phyloP scores from a whole-genome alignment of 2,888 invertebrate genomes.

The Ectropis crepuscularia region DNA sequence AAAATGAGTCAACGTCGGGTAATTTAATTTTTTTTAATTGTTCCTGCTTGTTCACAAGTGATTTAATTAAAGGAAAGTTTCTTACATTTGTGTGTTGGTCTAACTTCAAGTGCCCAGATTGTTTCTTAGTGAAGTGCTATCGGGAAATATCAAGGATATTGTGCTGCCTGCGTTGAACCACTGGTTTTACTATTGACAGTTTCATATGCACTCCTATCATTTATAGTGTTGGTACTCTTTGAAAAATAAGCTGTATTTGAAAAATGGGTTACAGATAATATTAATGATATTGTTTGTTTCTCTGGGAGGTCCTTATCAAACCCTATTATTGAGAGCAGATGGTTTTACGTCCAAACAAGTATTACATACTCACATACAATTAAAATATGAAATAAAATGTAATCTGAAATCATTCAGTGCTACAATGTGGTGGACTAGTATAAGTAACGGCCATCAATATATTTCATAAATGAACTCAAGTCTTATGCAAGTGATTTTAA shows the following conservation, averaged over 20 bases:
- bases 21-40: constrained; percentile 51
- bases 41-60: constrained; percentile 26
- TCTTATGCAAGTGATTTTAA: too few species aligned
- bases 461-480: too few species aligned
- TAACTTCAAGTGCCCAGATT: too few species aligned
- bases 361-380: neutral
- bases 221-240: neutral
- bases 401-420: too few species aligned
- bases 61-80: constrained; percentile 33
- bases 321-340: neutral
- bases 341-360: neutral
- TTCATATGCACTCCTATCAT: neutral
- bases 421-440: too few species aligned
- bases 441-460: too few species aligned
- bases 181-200: too few species aligned
- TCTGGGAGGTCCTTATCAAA: constrained; percentile 1
- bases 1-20: constrained; percentile 79
- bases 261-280: neutral
- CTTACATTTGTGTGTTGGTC: constrained; percentile 7
- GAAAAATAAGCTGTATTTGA: neutral
- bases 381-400: too few species aligned
- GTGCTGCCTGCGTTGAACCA: too few species aligned
- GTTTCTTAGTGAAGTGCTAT: too few species aligned
- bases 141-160: too few species aligned
- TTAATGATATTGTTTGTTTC: constrained; percentile 9